phyloP scores from a whole-genome alignment of 2,888 invertebrate species.

The Aleiodes leptofemur region DNA sequence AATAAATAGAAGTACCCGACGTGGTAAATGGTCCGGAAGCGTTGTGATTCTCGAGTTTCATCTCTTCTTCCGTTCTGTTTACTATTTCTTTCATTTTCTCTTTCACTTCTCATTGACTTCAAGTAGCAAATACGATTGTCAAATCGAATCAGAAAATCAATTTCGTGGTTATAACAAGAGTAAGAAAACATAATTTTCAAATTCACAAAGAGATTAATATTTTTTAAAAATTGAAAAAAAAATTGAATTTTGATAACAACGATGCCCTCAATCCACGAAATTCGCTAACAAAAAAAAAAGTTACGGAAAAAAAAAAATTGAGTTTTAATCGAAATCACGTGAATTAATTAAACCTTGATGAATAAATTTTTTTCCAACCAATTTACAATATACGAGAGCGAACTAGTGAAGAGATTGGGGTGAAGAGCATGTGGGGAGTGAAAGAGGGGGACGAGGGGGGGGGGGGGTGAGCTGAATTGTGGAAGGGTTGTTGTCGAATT shows the following conservation, averaged over 20 bases:
- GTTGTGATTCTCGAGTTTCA: constrained; percentile 19
- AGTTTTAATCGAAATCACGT: too few species aligned
- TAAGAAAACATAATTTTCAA: neutral
- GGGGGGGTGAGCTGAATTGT: neutral
- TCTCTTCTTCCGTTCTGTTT: constrained; percentile 14
- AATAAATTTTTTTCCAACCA: neutral
- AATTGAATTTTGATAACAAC: too few species aligned
- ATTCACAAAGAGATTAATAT: neutral
- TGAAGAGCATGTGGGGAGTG: too few species aligned
- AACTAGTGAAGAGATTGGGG: too few species aligned
- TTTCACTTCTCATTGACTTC: constrained; percentile 4
- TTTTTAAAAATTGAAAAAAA: too few species aligned
- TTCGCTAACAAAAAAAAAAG: too few species aligned
- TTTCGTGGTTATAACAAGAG: neutral
- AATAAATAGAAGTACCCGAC: neutral
- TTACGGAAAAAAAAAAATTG: too few species aligned
- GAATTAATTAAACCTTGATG: too few species aligned
- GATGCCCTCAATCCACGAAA: too few species aligned
- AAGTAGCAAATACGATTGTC: neutral
- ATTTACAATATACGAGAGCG: constrained; percentile 8
- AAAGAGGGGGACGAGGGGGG: neutral
- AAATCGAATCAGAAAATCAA: constrained; percentile 10
- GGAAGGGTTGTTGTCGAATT: constrained; percentile 33
- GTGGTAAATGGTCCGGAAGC: constrained; percentile 33
- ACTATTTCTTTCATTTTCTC: neutral